Conservation (phyloP, 35 echinoderm and acorn worm species). For the Lytechinus variegatus region DNA sequence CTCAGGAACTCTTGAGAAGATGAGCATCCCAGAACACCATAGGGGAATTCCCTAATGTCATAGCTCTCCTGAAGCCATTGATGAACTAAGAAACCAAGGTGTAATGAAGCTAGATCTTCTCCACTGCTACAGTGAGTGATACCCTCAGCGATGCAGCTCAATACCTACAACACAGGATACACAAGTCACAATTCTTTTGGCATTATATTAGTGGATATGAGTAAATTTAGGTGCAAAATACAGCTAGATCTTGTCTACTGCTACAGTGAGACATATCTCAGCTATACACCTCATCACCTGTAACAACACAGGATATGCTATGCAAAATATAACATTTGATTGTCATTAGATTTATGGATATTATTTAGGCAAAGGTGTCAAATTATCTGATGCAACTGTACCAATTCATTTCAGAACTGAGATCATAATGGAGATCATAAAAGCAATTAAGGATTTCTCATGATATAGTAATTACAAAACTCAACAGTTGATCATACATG, state of each 20-base stretch:
- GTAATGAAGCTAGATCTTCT: slow-evolving; percentile 20
- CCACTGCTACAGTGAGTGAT: slow-evolving; percentile 22
- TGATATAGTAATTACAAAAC: too few species aligned
- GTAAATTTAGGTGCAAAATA: slow-evolving; percentile 70
- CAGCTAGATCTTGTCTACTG: neutral
- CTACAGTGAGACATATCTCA: slow-evolving; percentile 17
- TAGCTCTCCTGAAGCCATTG: slow-evolving; percentile 87
- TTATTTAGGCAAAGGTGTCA: too few species aligned
- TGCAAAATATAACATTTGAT: too few species aligned
- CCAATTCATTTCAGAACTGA: too few species aligned
- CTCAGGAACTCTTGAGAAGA: slow-evolving; percentile 68
- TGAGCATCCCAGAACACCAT: slow-evolving; percentile 71
- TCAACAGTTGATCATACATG: too few species aligned
- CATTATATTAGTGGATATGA: too few species aligned
- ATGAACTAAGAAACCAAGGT: slow-evolving; percentile 83
- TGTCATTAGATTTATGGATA: too few species aligned
- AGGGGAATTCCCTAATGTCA: slow-evolving; percentile 69
- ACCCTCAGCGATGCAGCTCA: slow-evolving; percentile 35
- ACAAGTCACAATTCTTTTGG: too few species aligned
- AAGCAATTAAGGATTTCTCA: too few species aligned
- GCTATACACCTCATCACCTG: slow-evolving; percentile 54
- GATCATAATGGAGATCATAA: too few species aligned
- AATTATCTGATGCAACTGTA: too few species aligned
- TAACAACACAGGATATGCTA: neutral
- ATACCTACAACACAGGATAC: too few species aligned